These are phyloP conservation scores for Nymphicus hollandicus DNA, from an alignment of 2,113 vertebrate species.

Conservation along the genomic window DNA sequence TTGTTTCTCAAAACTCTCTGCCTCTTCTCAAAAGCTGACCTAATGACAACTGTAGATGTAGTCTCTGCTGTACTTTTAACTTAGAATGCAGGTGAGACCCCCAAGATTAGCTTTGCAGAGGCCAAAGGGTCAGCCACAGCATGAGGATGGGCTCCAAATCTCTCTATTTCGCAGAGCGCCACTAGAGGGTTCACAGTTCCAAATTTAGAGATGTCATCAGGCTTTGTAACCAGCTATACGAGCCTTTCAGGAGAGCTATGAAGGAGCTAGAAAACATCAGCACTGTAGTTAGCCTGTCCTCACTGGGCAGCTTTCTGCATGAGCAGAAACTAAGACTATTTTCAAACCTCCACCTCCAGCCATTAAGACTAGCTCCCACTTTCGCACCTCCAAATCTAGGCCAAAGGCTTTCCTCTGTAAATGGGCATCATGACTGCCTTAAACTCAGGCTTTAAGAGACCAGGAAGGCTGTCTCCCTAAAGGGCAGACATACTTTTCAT, in stretches of 20 bases:
- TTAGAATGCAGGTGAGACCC: fast-evolving
- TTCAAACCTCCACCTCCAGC: background rate
- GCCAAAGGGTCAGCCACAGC: fast-evolving
- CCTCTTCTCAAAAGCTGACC: background rate
- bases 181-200: background rate
- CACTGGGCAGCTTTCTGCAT: background rate
- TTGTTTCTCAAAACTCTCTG: background rate
- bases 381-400: background rate
- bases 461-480: background rate
- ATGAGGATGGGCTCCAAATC: fast-evolving
- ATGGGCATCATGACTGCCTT: background rate
- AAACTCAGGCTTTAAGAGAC: background rate
- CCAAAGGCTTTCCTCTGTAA: background rate
- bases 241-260: background rate
- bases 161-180: background rate
- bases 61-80: background rate
- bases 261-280: background rate
- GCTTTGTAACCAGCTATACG: background rate
- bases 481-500: background rate
- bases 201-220: fast-evolving
- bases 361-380: background rate
- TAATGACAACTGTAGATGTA: background rate
- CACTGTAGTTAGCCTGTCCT: background rate
- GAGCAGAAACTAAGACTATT: background rate
- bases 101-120: background rate